Base-by-base conservation (phyloP, 2,888 invertebrate genomes). In the Tenthredo amoena region DNA sequence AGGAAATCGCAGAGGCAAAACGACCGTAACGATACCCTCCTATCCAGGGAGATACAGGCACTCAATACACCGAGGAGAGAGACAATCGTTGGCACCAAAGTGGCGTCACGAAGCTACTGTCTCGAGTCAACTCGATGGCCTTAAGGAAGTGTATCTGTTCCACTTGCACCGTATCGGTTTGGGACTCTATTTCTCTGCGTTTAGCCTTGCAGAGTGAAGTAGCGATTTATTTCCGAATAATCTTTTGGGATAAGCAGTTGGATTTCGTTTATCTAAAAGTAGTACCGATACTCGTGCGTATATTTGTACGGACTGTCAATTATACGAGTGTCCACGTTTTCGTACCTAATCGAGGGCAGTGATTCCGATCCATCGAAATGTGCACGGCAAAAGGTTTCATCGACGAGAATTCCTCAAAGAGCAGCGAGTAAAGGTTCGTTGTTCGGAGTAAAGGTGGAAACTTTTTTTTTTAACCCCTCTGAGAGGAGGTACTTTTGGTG, bases 31-130 rank as follows among this genome's bases (percentile, higher is more conserved):
- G 68, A 68, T 68, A 68, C 26, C 26, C 68, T 34, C 6, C 68
- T 34, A 68, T 68, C 68, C 68, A 5, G 68, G 34, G 34, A 68
- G 68, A 68, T 68, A 68, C 68, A 68, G 34, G 68, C 68, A 68
- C 68, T 68, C 68, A 34, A 68, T 68, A 34, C 34, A 68, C 68
- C 68, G 68, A 68, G 34, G 31, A 68, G 68, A 18, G 68, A 68
- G 68, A 68, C 68, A 68, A 58, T 68, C 34, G 68, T 34, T 68
- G 68, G 68, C 68, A 68, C 68, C 34, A 68, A 68, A 68, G 68
- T 68, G 68, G 68, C 68, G 68, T 68, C 68, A 68, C 34, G 68
- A 34, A 26, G 68, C 68, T 34, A 68, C 68, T 68, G 68, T 68
- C 68, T 68, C 68, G 68, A 68, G 68, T 68, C 68, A 68, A 68